Evolutionary conservation across 1,140 invertebrate species (phyloP).

Genomic region (Pygmarrhopalites habei): DNA sequence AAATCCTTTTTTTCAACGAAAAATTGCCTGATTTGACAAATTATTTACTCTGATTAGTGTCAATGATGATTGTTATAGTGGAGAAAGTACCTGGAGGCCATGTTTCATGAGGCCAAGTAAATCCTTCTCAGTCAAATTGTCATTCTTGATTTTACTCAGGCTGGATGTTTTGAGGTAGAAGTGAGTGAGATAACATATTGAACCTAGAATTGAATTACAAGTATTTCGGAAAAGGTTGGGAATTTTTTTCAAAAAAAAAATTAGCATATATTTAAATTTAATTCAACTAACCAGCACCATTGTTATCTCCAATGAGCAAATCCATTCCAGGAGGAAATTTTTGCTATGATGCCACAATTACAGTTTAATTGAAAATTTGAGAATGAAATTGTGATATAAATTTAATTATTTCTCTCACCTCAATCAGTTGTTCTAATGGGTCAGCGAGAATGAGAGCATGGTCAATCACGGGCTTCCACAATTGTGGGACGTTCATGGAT

Average conservation of each 20-base stretch:
- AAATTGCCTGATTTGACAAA: too few species aligned
- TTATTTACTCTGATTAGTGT: too few species aligned
- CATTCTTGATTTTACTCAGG: not conserved
- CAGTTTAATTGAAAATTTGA: too few species aligned
- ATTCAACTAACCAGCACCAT: constrained; percentile 13
- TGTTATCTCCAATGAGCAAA: constrained; percentile 18
- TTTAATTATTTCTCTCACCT: too few species aligned
- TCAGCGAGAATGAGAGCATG: not conserved
- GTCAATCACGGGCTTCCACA: constrained; percentile 11
- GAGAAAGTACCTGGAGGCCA: not conserved
- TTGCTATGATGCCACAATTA: too few species aligned
- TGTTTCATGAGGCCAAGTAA: not conserved
- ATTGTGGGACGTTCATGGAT: not conserved
- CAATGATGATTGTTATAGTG: not conserved
- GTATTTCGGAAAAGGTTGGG: too few species aligned
- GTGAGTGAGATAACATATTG: constrained; percentile 11
- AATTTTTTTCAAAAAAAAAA: too few species aligned
- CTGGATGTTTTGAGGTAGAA: not conserved
- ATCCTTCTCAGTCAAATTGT: constrained; percentile 7
- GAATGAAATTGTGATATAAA: not conserved
- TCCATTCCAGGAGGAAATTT: not conserved
- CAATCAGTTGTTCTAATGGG: not conserved
- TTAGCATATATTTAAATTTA: too few species aligned
- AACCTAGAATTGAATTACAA: too few species aligned
- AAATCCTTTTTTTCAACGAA: not conserved